Base-by-base conservation (phyloP, 2,797 vertebrate genomes). In the Rhyacichthys aspro region DNA sequence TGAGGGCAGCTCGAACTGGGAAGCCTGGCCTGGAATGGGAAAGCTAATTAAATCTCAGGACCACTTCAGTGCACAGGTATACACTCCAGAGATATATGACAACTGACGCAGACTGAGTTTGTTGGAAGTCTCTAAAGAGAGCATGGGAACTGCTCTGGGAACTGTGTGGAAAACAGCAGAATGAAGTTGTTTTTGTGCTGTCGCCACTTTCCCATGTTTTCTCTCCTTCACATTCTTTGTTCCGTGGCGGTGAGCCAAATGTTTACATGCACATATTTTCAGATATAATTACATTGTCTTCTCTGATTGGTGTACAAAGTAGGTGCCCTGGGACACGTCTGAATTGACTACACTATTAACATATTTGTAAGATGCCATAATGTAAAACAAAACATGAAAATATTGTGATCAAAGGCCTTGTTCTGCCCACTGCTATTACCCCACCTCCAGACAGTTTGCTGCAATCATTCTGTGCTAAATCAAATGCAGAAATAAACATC, bases 401-500 rank as follows among this genome's bases (percentile, higher is more conserved):
- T 50, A 33, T 64, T n/a, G 49, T 64, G 74, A 86, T 83, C 80
- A 86, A 85, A 86, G 74, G 59, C 54, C 32, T 42, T 46, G 61
- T 78, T 63, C 67, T 74, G 50, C 78, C 76, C 59, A 49, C 71
- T 80, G 76, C 61, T 81, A 34, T 74, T 74, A 83, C 76, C 59
- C 82, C 81, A 79, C 76, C 80, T 81, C 81, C 80, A 86, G 74
- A 86, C 74, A 53, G 55, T 54, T 56, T 79, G 70, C 74, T 79
- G 79, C 82, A 84, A 83, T 86, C 79, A 81, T 50, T 78, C 70
- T 75, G 65, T 44, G 38, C 76, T 74, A 82, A 88, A 88, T 83
- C 79, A 83, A 72, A 85, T 81, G 76, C 83, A 89, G 84, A 79
- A 85, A 84, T 86, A 86, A 88, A 88, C 81, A 86, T 84, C 83